Evolutionary conservation across 2,888 invertebrate species (phyloP), one percentile per base, ranked within the genome.

Genomic region (Plebejus melissa): DNA sequence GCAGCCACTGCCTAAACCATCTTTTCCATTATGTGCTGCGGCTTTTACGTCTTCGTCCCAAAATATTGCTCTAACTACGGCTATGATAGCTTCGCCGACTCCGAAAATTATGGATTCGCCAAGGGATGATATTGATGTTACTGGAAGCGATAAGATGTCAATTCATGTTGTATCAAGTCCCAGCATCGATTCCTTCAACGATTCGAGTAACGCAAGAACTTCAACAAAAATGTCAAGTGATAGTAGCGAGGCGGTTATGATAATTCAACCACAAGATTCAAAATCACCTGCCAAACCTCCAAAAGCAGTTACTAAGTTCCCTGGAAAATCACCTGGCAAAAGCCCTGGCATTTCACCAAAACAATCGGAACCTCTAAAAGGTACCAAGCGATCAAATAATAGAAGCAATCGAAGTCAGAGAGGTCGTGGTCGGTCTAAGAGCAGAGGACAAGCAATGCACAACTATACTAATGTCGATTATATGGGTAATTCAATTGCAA

Each of bases 11-110:
- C 84, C 93, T 11, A 96, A 96, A 80, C 86, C 88, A 4, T 78
- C 84, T 9, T 90, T 88, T 80, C 94, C 95, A 32, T 90, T 96
- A 0, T 96, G 96, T 84, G 97, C 97, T 84, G 97, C 97, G 6
- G 96, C 97, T 2, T 97, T 97, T 84, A 97, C 97, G 1, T 96
- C 97, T 7, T 96, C 97, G 0, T 96, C 96, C 76, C 97, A 97
- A 84, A 97, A 97, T 83, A 95, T 97, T 92, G 97, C 97, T 0
- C 88, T 97, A 13, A 97, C 97, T 0, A 96, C 97, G 11, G 96
- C 97, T 1, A 96, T 97, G 95, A 96, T 97, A 16, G 96, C 96
- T 74, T 95, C 96, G 4, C 95, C 95, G 1, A 94, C 94, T 1
- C 94, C 94, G 5, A 93, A 94, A 81, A 88, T 90, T 0, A 81